A percentile compares a stretch with the other conserved stretches of the same genome.
Evolutionary conservation across 1,140 invertebrate species (phyloP).

Genomic region (Drosophila watanabei): DNA sequence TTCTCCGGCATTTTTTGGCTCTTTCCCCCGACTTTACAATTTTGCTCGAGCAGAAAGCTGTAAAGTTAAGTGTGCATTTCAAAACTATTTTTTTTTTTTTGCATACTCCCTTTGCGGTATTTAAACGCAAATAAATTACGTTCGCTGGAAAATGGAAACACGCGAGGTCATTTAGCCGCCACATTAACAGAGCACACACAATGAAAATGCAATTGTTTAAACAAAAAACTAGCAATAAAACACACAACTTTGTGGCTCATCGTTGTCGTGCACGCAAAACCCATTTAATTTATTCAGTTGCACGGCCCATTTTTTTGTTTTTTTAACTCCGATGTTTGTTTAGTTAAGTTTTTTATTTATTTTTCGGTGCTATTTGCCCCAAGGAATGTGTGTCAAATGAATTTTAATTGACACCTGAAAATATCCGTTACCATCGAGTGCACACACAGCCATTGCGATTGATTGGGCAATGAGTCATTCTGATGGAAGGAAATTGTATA

Average conservation of each 20-base stretch:
- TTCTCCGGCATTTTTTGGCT: constrained; percentile 3
- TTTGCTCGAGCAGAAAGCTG: constrained; percentile 64
- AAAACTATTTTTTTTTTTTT: too few relatives aligned
- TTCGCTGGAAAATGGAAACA: constrained; percentile 50
- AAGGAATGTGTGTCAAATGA: constrained; percentile 78
- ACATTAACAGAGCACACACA: constrained; percentile 59
- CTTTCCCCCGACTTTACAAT: constrained; percentile 16
- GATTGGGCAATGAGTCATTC: constrained; percentile 43
- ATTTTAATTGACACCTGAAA: constrained; percentile 64
- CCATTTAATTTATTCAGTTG: constrained; percentile 78
- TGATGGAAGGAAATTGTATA: constrained; percentile 11
- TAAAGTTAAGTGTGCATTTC: constrained; percentile 57
- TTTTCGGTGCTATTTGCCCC: constrained; percentile 39
- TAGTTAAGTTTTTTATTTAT: constrained; percentile 27
- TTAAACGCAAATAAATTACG: constrained; percentile 43
- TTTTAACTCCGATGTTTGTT: constrained; percentile 35
- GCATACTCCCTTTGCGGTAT: constrained; percentile 12
- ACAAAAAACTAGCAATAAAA: constrained; percentile 48
- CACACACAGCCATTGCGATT: constrained; percentile 41
- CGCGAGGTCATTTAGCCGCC: constrained; percentile 78
- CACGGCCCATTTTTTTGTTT: constrained; percentile 66
- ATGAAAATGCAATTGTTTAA: constrained; percentile 82
- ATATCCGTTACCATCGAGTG: constrained; percentile 64
- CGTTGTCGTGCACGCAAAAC: constrained; percentile 44
- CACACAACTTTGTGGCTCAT: constrained; percentile 26